Evolutionary conservation across 2,888 invertebrate genomes (phyloP), one percentile per base, ranked within the genome.

Genomic region (Branchellion lobata): DNA sequence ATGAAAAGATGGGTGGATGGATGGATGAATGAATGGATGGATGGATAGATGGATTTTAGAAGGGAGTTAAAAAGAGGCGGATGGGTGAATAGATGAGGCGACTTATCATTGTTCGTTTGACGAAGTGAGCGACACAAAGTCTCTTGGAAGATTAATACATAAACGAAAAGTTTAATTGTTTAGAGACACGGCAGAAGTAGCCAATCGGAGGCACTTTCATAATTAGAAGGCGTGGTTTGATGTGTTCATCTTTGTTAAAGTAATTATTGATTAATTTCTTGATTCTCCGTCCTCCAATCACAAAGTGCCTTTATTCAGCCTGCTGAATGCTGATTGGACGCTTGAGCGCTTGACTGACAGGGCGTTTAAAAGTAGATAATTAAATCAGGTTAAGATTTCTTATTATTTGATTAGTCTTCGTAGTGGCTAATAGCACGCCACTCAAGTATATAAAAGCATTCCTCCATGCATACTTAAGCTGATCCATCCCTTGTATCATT

Each of bases 191-290:
- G 24, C 5, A 5, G n/a, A 5, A 3, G 3, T 24, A n/a, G n/a
- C 61, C 61, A 57, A 57, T 57, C 14, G n/a, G 5, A 8, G 61
- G 3, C n/a, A 18, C 5, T n/a, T 57, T 57, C 61, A 57, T 57
- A 57, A 57, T 57, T 57, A 18, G 21, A 24, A 24, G 61, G 61
- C 61, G 61, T 18, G 61, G 24, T n/a, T 57, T 57, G 24, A 8
- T 18, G 21, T 57, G 21, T 57, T 57, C 61, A n/a, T 57, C 61
- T 24, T 57, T 57, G 61, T 57, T 57, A 57, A 57, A 24, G 61
- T 57, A 57, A 57, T 57, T 57, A 57, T 57, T 57, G 61, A 57
- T 57, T 57, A 57, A 57, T 57, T 57, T 57, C 61, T 57, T 57
- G 61, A 57, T 57, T 57, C 61, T 57, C 61, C n/a, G 24, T 57